Evolutionary conservation across 2,888 invertebrate species (phyloP), one percentile per base, ranked within the genome.

Genomic region (Protodeltote pygarga): DNA sequence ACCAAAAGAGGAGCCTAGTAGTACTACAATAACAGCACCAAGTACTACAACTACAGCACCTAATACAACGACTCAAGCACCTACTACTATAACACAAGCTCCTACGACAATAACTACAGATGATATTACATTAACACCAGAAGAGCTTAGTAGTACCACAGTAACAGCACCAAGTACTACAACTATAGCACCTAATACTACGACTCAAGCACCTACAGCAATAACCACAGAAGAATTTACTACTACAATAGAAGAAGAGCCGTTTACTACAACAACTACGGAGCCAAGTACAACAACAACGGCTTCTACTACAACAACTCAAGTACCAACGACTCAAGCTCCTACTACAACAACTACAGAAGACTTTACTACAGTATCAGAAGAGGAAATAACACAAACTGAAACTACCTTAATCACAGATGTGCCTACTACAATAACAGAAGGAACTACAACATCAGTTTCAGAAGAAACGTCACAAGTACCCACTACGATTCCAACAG

Each of bases 11-110:
- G 41, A 23, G 2, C 37, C 47, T 0, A 19, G 41, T 0, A 50
- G 40, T 0, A 27, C 23, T 0, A 39, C 44, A 3, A 51, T 42
- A 0, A 17, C 27, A 4, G 37, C 2, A 0, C 20, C 41, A n/a
- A n/a, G n/a, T 0, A 44, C 42, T 5, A 42, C 41, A 1, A 39
- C 42, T 3, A 50, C 54, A 3, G 27, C 32, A 1, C 20, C 35
- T 0, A 3, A 14, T 2, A 40, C 34, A 20, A 44, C 32, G 10
- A 28, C 21, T 20, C 21, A 14, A 14, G 9, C 20, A 14, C 34
- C 33, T n/a, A 20, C 19, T 0, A 27, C 25, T 1, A 37, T 35
- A 0, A 25, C 35, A 8, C 21, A 31, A 3, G 38, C 1, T 5
- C 6, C 45, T 0, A 11, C 44, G 0, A 59, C 54, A 0, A 9